phyloP scores from a whole-genome alignment of 2,888 invertebrate species.

The Resseliella maxima region DNA sequence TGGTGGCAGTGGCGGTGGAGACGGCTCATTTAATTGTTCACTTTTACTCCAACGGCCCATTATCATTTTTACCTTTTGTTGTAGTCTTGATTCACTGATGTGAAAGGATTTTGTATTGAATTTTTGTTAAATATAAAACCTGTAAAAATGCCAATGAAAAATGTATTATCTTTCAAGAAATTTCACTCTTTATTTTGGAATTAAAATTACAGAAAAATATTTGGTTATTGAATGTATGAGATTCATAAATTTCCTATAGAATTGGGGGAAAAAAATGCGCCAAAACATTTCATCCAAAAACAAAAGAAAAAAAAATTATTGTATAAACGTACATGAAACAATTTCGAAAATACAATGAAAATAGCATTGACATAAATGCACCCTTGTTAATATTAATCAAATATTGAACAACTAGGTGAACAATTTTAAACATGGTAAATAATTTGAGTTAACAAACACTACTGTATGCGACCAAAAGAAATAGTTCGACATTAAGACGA shows the following conservation, averaged over 20 bases:
- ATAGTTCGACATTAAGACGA: neutral
- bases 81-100: neutral
- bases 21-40: constrained; percentile 65
- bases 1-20: constrained; percentile 64
- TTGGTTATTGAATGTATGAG: no score
- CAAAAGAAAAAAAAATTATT: neutral
- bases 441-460: neutral
- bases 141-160: neutral
- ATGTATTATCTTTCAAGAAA: no score
- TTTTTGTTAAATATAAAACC: neutral
- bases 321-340: neutral
- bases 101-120: no score
- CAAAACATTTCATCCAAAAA: neutral
- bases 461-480: neutral
- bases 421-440: neutral
- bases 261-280: neutral
- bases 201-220: no score
- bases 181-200: no score
- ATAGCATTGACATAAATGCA: constrained; percentile 28
- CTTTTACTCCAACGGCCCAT: constrained; percentile 66
- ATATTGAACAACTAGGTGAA: neutral
- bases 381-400: neutral
- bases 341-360: neutral
- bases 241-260: no score
- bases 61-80: constrained; percentile 4